Evolutionary conservation across 1,140 invertebrate species (phyloP).

Genomic region (Rhyzopertha dominica): DNA sequence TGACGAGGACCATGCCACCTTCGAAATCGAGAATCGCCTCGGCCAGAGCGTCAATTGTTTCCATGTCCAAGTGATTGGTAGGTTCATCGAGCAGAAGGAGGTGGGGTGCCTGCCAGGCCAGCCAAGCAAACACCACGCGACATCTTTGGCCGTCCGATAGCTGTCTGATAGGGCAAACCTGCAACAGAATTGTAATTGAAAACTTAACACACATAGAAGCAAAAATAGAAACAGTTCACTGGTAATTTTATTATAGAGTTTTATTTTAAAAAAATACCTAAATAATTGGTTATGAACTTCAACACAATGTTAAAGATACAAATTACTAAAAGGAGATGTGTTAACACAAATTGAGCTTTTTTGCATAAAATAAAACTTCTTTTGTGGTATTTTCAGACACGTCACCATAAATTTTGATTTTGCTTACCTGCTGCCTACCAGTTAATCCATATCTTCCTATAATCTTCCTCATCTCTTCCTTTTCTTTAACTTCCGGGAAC

Average conservation of each 20-base stretch:
- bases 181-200: conserved; percentile 6
- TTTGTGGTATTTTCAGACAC: no score
- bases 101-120: conserved; percentile 93
- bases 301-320: no score
- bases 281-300: no score
- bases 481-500: conserved; percentile 96
- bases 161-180: conserved; percentile 96
- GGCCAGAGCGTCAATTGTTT: conserved; percentile 97
- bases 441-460: conserved; percentile 96
- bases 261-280: no score
- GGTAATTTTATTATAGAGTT: no score
- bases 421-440: conserved; percentile 85
- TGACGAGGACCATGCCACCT: conserved; percentile 95
- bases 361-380: no score
- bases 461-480: conserved; percentile 98
- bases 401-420: no score
- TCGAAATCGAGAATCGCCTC: conserved; percentile 98
- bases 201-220: not conserved
- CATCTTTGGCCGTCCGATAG: conserved; percentile 97
- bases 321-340: no score
- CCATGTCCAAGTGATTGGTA: conserved; percentile 99
- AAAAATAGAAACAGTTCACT: not conserved
- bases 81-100: conserved; percentile 94
- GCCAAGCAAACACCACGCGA: conserved; percentile 96
- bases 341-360: no score